Conservation (phyloP, 2,797 vertebrate species). For the Schizopygopsis pylzovi region DNA sequence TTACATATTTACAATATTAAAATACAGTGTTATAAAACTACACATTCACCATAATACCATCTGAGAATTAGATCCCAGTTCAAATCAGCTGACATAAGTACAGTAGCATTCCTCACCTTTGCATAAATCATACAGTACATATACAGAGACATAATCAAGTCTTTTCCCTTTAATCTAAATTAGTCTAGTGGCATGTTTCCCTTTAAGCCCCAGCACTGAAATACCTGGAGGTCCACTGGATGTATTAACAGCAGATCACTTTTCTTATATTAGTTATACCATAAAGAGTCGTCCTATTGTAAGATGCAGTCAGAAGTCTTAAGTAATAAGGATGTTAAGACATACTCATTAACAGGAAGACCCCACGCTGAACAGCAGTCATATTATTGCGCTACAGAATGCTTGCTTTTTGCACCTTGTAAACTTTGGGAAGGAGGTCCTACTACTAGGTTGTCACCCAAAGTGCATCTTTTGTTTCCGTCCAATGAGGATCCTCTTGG, state of each 20-base stretch:
- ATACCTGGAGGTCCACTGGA: neutral
- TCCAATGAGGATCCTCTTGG: constrained; percentile 78
- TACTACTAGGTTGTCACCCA: constrained; percentile 67
- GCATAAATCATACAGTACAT: constrained; percentile 22
- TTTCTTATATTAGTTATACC: neutral
- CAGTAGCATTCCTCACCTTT: neutral
- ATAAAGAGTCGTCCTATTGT: neutral
- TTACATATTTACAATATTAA: neutral
- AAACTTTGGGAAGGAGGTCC: neutral
- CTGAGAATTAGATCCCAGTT: neutral
- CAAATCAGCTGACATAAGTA: neutral
- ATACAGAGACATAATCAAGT: neutral
- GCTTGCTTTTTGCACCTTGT: constrained; percentile 18
- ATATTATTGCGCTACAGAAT: neutral
- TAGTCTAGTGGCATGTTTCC: neutral
- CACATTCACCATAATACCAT: neutral
- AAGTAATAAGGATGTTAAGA: constrained; percentile 17
- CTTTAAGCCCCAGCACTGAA: neutral
- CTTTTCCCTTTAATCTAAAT: neutral
- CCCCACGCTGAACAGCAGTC: neutral
- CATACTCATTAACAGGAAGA: constrained; percentile 4
- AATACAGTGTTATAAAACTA: constrained; percentile 15
- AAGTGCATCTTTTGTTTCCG: constrained; percentile 84
- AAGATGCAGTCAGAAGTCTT: neutral
- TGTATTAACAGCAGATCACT: neutral